A percentile compares a stretch with the other conserved stretches of the same genome.
Conservation (phyloP, 2,888 invertebrate genomes). For the Sturmia bella region DNA sequence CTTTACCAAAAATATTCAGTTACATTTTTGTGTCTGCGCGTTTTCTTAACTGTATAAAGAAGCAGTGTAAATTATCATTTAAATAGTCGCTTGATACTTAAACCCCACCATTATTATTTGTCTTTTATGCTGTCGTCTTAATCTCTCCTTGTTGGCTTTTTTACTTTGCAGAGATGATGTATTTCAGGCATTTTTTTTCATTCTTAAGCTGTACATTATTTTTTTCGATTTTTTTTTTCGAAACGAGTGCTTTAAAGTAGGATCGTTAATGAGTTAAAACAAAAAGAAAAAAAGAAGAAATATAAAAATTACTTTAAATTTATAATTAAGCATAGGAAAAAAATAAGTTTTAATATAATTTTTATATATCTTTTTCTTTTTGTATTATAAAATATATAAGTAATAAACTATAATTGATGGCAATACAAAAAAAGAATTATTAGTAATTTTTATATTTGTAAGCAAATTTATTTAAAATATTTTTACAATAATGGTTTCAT, state of each 20-base stretch:
- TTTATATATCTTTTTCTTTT: too few species aligned
- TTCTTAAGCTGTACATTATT: constrained; percentile 17
- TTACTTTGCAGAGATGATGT: constrained; percentile 41
- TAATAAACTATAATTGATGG: too few species aligned
- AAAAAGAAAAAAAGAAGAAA: neutral
- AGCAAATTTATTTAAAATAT: too few species aligned
- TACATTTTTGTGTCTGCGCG: constrained; percentile 24
- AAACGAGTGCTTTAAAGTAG: constrained; percentile 11
- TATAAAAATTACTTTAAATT: neutral
- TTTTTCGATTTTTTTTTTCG: neutral
- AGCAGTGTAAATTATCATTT: constrained; percentile 69
- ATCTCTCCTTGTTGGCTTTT: constrained; percentile 71
- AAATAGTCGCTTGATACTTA: constrained; percentile 66
- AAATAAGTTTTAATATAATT: neutral
- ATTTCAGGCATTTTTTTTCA: constrained; percentile 23
- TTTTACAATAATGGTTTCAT: too few species aligned
- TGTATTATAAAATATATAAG: too few species aligned
- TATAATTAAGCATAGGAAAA: neutral
- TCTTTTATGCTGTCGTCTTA: constrained; percentile 71
- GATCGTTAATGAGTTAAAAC: constrained; percentile 2
- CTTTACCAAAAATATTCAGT: constrained; percentile 1
- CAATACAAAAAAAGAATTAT: too few species aligned
- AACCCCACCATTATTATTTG: constrained; percentile 72
- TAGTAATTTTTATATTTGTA: too few species aligned
- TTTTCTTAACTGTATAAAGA: constrained; percentile 24